Conservation (phyloP, 2,888 invertebrate species). For the Icerya purchasi region DNA sequence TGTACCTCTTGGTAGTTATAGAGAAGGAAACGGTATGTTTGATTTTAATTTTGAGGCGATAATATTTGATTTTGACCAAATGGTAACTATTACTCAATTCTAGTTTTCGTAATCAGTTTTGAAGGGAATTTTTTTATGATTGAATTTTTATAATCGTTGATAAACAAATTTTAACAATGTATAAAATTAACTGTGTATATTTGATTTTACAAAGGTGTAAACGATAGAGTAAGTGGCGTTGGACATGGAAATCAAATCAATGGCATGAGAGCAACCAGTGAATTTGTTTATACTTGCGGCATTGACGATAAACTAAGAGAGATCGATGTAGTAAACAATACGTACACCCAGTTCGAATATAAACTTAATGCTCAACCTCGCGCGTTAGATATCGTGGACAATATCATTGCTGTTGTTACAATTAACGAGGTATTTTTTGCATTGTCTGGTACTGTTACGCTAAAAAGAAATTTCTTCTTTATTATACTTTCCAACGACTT, state of each 20-base stretch:
- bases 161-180: background rate
- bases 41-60: too few relatives aligned
- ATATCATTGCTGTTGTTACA: constrained; percentile 55
- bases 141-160: background rate
- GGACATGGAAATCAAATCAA: constrained; percentile 94
- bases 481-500: too few relatives aligned
- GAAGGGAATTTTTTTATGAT: background rate
- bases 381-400: constrained; percentile 53
- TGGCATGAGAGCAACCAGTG: constrained; percentile 52
- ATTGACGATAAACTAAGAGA: constrained; percentile 79
- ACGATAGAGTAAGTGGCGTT: constrained; percentile 54
- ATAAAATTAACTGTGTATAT: background rate
- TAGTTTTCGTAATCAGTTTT: constrained; percentile 1
- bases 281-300: constrained; percentile 60
- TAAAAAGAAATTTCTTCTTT: too few relatives aligned
- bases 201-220: constrained; percentile 36
- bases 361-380: constrained; percentile 77
- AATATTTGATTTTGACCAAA: too few relatives aligned
- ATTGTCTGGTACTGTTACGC: too few relatives aligned
- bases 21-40: too few relatives aligned
- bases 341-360: constrained; percentile 31
- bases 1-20: too few relatives aligned
- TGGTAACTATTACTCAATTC: too few relatives aligned
- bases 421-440: constrained; percentile 73
- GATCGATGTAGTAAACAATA: constrained; percentile 29